A percentile compares a stretch with the other conserved stretches of the same genome.
Evolutionary conservation across 1,140 invertebrate species (phyloP).

Genomic region (roundworm (Caenorhabditis elegans)): DNA sequence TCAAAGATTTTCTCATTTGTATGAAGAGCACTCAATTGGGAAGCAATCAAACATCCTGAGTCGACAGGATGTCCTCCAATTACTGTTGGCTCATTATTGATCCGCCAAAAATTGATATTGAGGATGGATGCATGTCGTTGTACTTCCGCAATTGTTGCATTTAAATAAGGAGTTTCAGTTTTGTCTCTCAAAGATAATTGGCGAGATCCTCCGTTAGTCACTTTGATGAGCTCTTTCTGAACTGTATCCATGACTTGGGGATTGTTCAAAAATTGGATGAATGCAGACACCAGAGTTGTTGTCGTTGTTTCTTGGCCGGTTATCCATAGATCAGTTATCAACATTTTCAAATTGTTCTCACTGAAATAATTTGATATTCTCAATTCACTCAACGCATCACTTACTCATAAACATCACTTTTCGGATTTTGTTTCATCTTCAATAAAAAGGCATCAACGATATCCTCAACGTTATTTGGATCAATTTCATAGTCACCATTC

Average conservation of each 20-base stretch:
- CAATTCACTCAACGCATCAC: not conserved
- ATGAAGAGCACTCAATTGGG: too few relatives aligned
- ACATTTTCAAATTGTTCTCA: not conserved
- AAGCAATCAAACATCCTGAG: too few relatives aligned
- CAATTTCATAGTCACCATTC: not conserved
- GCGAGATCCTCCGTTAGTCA: not conserved
- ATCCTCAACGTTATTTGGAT: not conserved
- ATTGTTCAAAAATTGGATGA: too few relatives aligned
- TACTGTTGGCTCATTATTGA: not conserved
- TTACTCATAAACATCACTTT: not conserved
- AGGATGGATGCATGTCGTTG: conserved; percentile 40
- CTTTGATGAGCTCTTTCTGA: not conserved
- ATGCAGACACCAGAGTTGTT: not conserved
- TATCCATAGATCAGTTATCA: conserved; percentile 20
- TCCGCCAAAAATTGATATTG: conserved; percentile 33
- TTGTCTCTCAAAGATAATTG: not conserved
- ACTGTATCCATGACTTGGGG: not conserved
- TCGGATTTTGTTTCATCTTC: not conserved
- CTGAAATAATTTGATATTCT: not conserved
- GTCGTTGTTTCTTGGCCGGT: conserved; percentile 37
- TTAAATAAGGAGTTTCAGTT: conserved; percentile 7
- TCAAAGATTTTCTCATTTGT: too few relatives aligned
- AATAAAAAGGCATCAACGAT: not conserved
- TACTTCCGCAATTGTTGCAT: conserved; percentile 25
- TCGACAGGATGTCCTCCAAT: not conserved